Percentiles rank a stretch among this genome's conserved stretches.
Evolutionary conservation across 1,140 invertebrate genomes (phyloP).

Genomic region (Artemia franciscana): DNA sequence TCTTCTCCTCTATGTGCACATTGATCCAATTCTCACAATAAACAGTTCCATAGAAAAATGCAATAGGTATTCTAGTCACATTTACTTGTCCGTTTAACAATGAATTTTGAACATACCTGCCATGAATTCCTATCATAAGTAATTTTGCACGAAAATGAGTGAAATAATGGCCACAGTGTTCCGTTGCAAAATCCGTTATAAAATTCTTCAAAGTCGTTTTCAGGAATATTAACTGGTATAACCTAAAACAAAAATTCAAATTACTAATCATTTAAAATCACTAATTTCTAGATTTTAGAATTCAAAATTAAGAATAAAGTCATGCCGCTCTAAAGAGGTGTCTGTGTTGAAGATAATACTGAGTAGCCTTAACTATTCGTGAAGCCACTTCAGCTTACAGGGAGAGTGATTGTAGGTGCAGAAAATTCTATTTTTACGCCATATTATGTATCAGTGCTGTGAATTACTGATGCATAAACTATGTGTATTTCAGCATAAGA

Average conservation of each 20-base stretch:
- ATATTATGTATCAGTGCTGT: no score
- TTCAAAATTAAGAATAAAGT: neutral
- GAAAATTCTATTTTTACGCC: no score
- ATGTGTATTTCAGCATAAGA: no score
- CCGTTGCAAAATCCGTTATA: constrained; percentile 24
- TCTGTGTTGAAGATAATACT: neutral
- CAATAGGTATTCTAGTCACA: no score
- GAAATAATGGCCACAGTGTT: constrained; percentile 23
- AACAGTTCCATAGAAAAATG: no score
- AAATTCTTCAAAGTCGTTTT: constrained; percentile 18
- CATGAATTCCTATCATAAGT: constrained; percentile 19
- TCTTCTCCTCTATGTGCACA: no score
- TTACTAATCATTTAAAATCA: constrained; percentile 3
- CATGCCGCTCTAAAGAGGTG: no score
- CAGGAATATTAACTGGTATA: constrained; percentile 16
- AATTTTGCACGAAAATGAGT: constrained; percentile 22
- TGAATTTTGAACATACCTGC: no score
- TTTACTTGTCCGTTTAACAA: no score
- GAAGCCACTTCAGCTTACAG: neutral
- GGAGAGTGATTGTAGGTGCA: no score
- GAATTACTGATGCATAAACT: no score
- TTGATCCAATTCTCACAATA: no score
- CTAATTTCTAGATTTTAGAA: neutral
- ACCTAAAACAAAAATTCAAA: constrained; percentile 15
- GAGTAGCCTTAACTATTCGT: neutral